These are phyloP conservation scores for Villa cingulata DNA, from an alignment of 2,888 invertebrate species.

Conservation along the genomic window DNA sequence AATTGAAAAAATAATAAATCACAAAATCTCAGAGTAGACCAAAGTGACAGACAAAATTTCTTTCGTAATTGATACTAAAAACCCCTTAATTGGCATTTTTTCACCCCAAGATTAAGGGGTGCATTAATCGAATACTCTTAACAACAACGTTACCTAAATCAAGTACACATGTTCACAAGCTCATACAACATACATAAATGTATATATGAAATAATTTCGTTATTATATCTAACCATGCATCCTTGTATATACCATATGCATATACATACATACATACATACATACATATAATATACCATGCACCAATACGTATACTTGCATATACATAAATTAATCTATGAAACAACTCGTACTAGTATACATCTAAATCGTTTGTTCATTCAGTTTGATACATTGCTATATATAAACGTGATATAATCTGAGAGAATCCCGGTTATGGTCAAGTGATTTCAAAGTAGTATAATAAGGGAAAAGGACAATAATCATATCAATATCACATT, in stretches of 20 bases:
- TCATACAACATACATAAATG: neutral
- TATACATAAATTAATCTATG: neutral
- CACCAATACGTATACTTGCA: neutral
- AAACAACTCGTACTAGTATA: too few relatives aligned
- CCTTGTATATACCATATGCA: too few relatives aligned
- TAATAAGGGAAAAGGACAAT: neutral
- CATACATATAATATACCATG: neutral
- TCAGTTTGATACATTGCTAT: neutral
- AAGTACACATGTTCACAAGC: neutral
- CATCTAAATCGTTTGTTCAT: neutral
- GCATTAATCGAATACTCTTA: neutral
- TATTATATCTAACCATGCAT: too few relatives aligned
- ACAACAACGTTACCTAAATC: neutral
- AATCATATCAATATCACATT: neutral
- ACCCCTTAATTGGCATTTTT: slow-evolving; percentile 30
- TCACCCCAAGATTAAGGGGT: neutral
- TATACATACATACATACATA: too few relatives aligned
- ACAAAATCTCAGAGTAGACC: slow-evolving; percentile 8
- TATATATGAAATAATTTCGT: too few relatives aligned
- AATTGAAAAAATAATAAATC: slow-evolving; percentile 9
- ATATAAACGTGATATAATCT: neutral
- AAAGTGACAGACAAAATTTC: slow-evolving; percentile 22
- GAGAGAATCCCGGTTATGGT: neutral
- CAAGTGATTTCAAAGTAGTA: neutral
- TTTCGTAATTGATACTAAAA: slow-evolving; percentile 38